A percentile compares a stretch with the other conserved stretches of the same genome.
These are phyloP conservation scores for Montipora capitata DNA, from an alignment of 92 coral and sea anemone species.

Conservation along the genomic window DNA sequence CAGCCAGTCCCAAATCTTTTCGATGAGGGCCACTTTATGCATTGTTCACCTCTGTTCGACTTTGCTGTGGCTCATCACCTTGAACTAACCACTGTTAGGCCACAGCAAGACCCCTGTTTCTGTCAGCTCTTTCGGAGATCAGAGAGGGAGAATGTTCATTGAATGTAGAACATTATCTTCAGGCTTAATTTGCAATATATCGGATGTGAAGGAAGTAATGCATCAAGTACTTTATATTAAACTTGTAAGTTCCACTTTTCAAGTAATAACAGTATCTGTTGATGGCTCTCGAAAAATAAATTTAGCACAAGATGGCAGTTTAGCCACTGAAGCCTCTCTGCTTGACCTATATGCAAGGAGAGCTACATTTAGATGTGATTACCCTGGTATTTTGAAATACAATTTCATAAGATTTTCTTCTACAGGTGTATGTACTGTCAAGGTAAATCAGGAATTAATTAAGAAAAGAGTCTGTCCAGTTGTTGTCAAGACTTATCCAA, in stretches of 20 bases:
- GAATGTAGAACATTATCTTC: no score
- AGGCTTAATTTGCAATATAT: no score
- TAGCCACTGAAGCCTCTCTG: constrained; percentile 49
- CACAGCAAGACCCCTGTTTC: no score
- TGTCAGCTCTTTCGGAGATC: no score
- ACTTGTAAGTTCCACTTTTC: constrained; percentile 59
- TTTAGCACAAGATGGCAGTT: not conserved
- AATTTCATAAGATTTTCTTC: constrained; percentile 55
- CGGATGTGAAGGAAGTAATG: constrained; percentile 47
- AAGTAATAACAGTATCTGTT: constrained; percentile 51
- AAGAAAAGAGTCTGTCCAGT: constrained; percentile 30
- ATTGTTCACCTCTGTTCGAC: no score
- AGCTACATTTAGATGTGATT: constrained; percentile 24
- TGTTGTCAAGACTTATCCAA: constrained; percentile 39
- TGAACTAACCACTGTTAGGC: no score
- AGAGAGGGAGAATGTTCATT: no score
- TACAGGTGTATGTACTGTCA: constrained; percentile 3
- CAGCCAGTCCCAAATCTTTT: no score
- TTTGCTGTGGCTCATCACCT: no score
- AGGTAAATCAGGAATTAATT: constrained; percentile 24
- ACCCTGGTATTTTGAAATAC: constrained; percentile 38
- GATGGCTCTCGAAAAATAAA: constrained; percentile 64
- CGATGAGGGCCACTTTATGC: no score
- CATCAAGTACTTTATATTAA: constrained; percentile 51
- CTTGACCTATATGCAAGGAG: constrained; percentile 61